Evolutionary conservation across 1,140 invertebrate species (phyloP), one percentile per base, ranked within the genome.

Genomic region (Zaprionus ghesquierei): DNA sequence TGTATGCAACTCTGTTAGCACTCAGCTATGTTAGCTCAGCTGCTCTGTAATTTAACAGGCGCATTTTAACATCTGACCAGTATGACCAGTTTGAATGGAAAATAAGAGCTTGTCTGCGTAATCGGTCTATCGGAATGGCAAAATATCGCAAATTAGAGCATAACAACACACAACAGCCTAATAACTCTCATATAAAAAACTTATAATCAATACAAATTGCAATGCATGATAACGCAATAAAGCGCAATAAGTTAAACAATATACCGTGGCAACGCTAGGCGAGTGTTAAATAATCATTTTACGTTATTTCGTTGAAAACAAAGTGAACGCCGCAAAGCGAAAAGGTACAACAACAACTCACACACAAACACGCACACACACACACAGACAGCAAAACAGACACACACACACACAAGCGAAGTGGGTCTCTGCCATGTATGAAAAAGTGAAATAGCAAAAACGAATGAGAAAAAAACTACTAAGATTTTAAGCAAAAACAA

Each of bases 371-470:
- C 38, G 23, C 50, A 60, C 25, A 66, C 62, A 66, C 31, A 49
- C 38, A 29, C 50, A 60, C 33, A 54, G 51, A 54, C 75, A 64
- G 15, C 65, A 61, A 61, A 63, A 59, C 35, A 59, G 38, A 59
- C 38, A 65, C 33, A 68, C 59, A 62, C 55, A 55, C 60, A 60
- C 61, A 71, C 61, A 72, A 27, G 55, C 61, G 46, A 46, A 68
- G 33, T 76, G 72, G 70, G 64, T 69, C 58, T 69, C 66, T 74
- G 71, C 51, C 51, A 77, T 87, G 63, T 76, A 86, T 78, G 78
- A 86, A 77, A 86, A 86, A 87, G 82, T 86, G 75, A 86, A 86
- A 85, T 75, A 85, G 81, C 73, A 79, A 68, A 64, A 75, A 62
- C 20, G 51, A 58, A 54, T 5, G 6, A 58, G 27, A 66, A 72